phyloP scores from a whole-genome alignment of 2,888 invertebrate genomes.

The Choristoneura rosaceana region DNA sequence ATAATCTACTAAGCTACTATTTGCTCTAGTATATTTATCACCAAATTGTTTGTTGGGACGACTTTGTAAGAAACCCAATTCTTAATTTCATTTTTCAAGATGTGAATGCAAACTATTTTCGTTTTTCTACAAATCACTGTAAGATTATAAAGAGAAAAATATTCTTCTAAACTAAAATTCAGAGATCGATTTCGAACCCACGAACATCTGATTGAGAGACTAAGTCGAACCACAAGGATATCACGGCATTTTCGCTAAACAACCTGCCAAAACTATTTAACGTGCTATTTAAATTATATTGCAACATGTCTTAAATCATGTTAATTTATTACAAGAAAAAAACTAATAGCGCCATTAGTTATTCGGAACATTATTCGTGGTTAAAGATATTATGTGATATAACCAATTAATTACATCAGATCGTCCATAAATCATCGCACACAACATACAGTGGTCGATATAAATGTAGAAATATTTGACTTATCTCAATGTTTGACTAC shows the following conservation, averaged over 20 bases:
- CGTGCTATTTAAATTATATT: constrained; percentile 3
- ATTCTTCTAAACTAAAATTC: too few species aligned
- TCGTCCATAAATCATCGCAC: constrained; percentile 20
- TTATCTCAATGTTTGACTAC: too few species aligned
- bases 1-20: too few species aligned
- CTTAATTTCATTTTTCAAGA: too few species aligned
- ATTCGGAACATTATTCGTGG: constrained; percentile 35
- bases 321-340: constrained; percentile 38
- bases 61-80: too few species aligned
- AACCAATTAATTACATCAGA: constrained; percentile 32
- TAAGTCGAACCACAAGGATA: not conserved
- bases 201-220: too few species aligned
- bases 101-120: too few species aligned
- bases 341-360: constrained; percentile 34
- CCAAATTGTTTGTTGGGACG: too few species aligned
- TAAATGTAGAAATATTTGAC: not conserved
- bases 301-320: constrained; percentile 25
- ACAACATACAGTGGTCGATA: constrained; percentile 2
- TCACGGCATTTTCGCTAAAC: not conserved
- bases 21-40: too few species aligned
- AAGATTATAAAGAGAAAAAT: too few species aligned
- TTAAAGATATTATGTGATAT: constrained; percentile 34
- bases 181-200: too few species aligned
- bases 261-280: constrained; percentile 1
- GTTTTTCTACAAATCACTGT: too few species aligned